Percentiles rank a stretch among this genome's conserved stretches.
phyloP scores from a whole-genome alignment of 2,797 vertebrate species.

The Acanthis flammea region DNA sequence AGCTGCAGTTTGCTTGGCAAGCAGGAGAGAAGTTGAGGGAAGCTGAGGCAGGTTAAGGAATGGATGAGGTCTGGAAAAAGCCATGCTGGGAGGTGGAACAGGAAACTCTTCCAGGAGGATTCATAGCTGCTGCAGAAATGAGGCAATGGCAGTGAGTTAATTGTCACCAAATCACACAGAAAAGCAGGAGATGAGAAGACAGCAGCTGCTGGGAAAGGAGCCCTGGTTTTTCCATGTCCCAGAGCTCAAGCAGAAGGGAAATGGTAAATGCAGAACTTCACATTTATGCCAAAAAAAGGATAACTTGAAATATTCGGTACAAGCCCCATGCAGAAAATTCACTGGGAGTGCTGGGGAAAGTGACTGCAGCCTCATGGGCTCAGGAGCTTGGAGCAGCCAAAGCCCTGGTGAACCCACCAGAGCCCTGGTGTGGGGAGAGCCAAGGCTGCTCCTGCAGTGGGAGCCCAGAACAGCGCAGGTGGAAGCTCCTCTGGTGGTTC shows the following conservation, averaged over 20 bases:
- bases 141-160: not conserved
- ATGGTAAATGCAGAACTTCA: not conserved
- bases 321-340: not conserved
- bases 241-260: not conserved
- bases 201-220: not conserved
- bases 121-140: not conserved
- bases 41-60: not conserved
- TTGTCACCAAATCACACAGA: not conserved
- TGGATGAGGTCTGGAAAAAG: not conserved
- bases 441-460: not conserved
- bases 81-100: accelerated
- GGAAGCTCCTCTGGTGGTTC: accelerated
- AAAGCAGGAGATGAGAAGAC: not conserved
- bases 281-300: not conserved
- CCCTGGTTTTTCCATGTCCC: not conserved
- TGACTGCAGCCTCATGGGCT: not conserved
- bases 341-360: not conserved
- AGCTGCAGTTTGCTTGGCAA: not conserved
- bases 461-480: not conserved
- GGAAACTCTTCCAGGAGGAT: not conserved
- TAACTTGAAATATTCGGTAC: not conserved
- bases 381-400: not conserved
- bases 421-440: not conserved
- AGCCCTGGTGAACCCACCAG: not conserved
- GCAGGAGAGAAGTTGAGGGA: not conserved